Base-by-base conservation (phyloP, 1,140 invertebrate species). In the Vanessa tameamea region DNA sequence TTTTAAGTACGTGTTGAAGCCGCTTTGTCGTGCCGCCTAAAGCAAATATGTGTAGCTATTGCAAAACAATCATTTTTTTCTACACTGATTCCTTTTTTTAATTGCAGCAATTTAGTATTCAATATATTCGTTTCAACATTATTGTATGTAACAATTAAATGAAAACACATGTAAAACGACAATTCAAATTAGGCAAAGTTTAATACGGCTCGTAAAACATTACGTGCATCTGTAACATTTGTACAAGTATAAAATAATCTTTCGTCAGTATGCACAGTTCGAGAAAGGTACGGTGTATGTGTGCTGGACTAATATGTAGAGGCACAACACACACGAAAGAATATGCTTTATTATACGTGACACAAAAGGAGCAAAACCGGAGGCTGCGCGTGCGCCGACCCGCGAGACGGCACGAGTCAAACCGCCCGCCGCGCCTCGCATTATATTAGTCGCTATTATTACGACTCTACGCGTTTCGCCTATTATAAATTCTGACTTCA, bases 381-480 rank as follows among this genome's bases (percentile, higher is more conserved):
- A 88, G 90, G 87, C 88, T 89, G 88, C 88, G 85, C 89, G 90
- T 89, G 90, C 89, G 86, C 84, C 88, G 88, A 89, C 87, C 87
- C 84, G 77, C 75, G 75, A 82, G 81, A 85, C 80, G 87, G 90
- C 90, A 91, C 90, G 90, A 92, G 90, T 88, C 87, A 89, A 85
- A 82, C 82, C 78, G 69, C 80, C 80, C 78, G 69, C 80, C 80
- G 73, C 72, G 66, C 77, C 79, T 77, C 72, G 48, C 26, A 61
- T 61, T 61, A 61, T 61, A 61, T 61, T 61, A 61, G 57, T 61
- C 57, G 23, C 16, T 61, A 37, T 61, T 61, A 61, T 61, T 61
- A 61, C 31, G 13, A 61, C 57, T 69, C 59, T 63, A 70, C 57
- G 57, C 57, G 47, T 70, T 50, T 50, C 48, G 61, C 16, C 43